Conservation (phyloP, 2,797 vertebrate genomes). For the Poecile montanus region DNA sequence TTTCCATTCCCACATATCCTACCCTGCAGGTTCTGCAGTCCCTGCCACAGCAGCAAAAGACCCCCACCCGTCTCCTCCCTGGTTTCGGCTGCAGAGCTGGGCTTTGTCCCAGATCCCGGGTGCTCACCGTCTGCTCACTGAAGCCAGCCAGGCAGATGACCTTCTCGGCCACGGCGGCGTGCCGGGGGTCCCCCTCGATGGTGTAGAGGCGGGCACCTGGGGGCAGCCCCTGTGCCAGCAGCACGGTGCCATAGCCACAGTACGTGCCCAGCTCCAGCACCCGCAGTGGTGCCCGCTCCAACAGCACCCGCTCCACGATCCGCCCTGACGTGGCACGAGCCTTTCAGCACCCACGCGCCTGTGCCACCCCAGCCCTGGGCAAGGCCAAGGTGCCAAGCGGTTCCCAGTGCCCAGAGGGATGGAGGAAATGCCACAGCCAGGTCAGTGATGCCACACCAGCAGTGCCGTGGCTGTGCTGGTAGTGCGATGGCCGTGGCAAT, state of each 20-base stretch:
- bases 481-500: accelerated
- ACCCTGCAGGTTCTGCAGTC: not conserved
- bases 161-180: constrained; percentile 88
- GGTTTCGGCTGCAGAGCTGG: not conserved
- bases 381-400: no score
- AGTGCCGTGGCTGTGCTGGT: not conserved
- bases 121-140: constrained; percentile 86
- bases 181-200: constrained; percentile 83
- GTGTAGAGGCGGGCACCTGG: constrained; percentile 86
- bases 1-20: not conserved
- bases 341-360: not conserved
- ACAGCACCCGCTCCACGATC: constrained; percentile 86
- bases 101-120: accelerated
- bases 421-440: not conserved
- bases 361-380: no score
- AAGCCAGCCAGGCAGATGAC: constrained; percentile 92
- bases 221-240: constrained; percentile 84
- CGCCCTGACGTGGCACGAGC: constrained; percentile 73
- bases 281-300: constrained; percentile 81
- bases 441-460: no score
- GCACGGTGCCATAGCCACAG: constrained; percentile 88
- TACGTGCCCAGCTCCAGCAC: constrained; percentile 91
- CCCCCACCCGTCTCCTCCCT: not conserved
- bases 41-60: not conserved
- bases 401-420: not conserved